Base-by-base conservation (phyloP, 1,140 invertebrate genomes). In the Lethrus apterus region DNA sequence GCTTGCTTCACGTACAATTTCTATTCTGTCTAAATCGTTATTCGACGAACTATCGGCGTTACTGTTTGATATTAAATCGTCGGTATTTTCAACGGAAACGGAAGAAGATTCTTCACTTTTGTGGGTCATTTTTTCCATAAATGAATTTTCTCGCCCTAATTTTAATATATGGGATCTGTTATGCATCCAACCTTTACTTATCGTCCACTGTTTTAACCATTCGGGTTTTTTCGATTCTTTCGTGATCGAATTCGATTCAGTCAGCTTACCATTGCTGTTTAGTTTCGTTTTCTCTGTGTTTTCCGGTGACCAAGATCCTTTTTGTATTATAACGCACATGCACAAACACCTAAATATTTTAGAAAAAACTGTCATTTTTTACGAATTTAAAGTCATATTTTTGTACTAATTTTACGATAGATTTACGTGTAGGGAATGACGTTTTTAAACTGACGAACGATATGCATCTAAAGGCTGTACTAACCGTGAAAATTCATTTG, bases 151-250 rank as follows among this genome's bases (percentile, higher is more conserved):
- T 5, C 13, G 31, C 20, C 53, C 51, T 20, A 60, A 47, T 5
- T 45, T 52, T 4, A 65, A 40, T 29, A 64, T 42, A 48, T 65
- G 60, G 8, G 52, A 55, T 46, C 56, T 54, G 42, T 65, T 64
- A 47, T 64, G 62, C 15, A 65, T 61, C 65, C 65, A 67, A 2
- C 65, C 65, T 43, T 67, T 67, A 17, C 63, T 65, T 11, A 67
- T 65, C 10, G 65, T 67, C 65, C 65, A 67, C 48, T 67, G 62
- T 31, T 65, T 67, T 31, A 65, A 44, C 63, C 63, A 67, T 20
- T 65, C 63, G 2, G 62, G 62, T 48, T 60, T 64, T 4, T 26
- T 21, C 15, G 13, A 31, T 23, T 30, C 32, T 42, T 50, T 35
- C 42, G 19, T 17, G 10, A 47, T 34, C 11, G 44, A 43, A 13